Percentiles rank a stretch among this genome's conserved stretches.
Conservation (phyloP, 2,888 invertebrate species). For the Myopa testacea region DNA sequence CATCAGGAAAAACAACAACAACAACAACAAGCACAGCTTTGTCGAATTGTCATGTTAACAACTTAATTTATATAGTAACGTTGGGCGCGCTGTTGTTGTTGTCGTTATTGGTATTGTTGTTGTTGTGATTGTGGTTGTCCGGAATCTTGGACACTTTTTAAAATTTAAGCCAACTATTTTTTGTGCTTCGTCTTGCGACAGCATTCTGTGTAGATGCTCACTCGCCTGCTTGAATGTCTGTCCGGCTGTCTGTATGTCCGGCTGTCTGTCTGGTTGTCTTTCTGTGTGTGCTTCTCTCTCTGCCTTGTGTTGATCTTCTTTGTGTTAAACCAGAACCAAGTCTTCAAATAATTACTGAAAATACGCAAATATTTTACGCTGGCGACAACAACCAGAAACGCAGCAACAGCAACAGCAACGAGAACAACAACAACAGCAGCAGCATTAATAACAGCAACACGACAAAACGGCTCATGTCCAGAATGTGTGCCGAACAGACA, state of each 20-base stretch:
- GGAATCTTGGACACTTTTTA: slow-evolving; percentile 15
- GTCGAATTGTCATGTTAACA: slow-evolving; percentile 66
- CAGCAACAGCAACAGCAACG: slow-evolving; percentile 23
- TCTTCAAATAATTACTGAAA: slow-evolving; percentile 52
- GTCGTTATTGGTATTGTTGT: slow-evolving; percentile 32
- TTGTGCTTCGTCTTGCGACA: slow-evolving; percentile 8
- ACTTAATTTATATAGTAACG: slow-evolving; percentile 63
- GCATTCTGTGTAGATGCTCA: not conserved
- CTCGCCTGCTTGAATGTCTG: slow-evolving; percentile 25
- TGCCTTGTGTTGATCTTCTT: slow-evolving; percentile 19
- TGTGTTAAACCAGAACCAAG: slow-evolving; percentile 36
- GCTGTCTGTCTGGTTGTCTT: slow-evolving; percentile 24
- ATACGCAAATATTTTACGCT: slow-evolving; percentile 37
- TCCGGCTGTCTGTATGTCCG: slow-evolving; percentile 32
- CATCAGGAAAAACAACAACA: not conserved
- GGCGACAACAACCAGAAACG: slow-evolving; percentile 25
- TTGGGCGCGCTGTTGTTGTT: slow-evolving; percentile 51
- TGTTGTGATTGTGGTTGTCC: slow-evolving; percentile 32
- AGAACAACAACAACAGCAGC: slow-evolving; percentile 3
- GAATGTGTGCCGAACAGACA: not conserved
- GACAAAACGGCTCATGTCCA: slow-evolving; percentile 42
- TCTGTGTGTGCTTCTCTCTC: not conserved
- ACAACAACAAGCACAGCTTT: slow-evolving; percentile 49
- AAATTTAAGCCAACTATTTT: not conserved
- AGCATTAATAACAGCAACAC: slow-evolving; percentile 30